Evolutionary conservation across 92 coral and sea anemone species (phyloP), one percentile per base, ranked within the genome.

Genomic region (Epizoanthus stellaris): DNA sequence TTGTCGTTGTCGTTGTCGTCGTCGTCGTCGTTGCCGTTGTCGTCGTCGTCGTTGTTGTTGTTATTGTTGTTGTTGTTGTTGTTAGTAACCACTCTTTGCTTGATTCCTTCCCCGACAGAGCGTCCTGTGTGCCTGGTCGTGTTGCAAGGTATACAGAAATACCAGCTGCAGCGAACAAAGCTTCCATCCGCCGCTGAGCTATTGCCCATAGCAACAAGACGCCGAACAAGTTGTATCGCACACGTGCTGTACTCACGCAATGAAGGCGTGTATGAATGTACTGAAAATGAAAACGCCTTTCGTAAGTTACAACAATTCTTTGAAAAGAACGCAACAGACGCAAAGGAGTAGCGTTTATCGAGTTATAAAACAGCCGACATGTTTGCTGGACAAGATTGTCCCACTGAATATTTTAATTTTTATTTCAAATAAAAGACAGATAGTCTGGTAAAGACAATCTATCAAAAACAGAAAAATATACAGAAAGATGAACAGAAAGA

Each of bases 111-210:
- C 1, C 45, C 42, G 15, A 38, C 73, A 67, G 73, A 38, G n/a
- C 49, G 16, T 8, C 73, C 73, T 1, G 73, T 67, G 73, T 67
- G 49, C 49, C 73, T 67, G 42, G 47, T 67, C 7, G 49, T 67
- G 45, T 17, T 67, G 42, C 73, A 67, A 67, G 73, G 73, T 67
- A 67, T 67, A 34, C 49, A 67, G 73, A 67, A 34, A 36, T 67
- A 36, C 17, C 45, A 67, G 49, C 73, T 67, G 5, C 38, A 67
- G 73, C 38, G 42, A 67, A 67, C 8, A 17, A 67, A 67, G 47
- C 49, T 67, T 14, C 73, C 47, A 40, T 23, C 21, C 17, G n/a
- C 49, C 17, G 17, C 49, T 9, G 73, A 67, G 0, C 30, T 67
- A 49, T 67, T 67, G 49, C 49, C 73, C 73, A 6, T 7, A 15